Conservation (phyloP, 1,140 invertebrate genomes). For the Bombus picipes region DNA sequence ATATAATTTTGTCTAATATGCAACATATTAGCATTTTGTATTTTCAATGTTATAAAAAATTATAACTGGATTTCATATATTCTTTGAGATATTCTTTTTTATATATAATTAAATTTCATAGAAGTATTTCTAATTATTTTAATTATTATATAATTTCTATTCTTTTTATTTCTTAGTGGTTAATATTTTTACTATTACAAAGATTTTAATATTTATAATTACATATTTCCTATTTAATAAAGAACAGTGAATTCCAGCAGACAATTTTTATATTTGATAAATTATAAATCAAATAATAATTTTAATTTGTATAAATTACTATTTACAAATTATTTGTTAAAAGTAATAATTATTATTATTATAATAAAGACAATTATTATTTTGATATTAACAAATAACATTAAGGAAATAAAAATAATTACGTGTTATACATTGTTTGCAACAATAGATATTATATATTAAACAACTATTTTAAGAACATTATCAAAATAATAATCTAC, state of each 20-base stretch:
- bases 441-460: not conserved
- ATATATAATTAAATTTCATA: not conserved
- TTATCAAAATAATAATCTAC: not conserved
- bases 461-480: not conserved
- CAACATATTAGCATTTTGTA: not conserved
- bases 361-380: not conserved
- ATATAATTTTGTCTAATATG: not conserved
- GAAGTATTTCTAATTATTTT: not conserved
- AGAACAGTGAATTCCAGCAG: not conserved
- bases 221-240: not conserved
- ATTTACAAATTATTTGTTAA: not conserved
- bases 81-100: not conserved
- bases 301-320: not conserved
- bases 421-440: not conserved
- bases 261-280: not conserved
- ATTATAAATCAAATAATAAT: not conserved
- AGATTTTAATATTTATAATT: not conserved
- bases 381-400: not conserved
- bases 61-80: not conserved
- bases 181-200: too few relatives aligned
- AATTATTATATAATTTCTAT: too few relatives aligned
- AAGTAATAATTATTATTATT: not conserved
- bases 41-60: not conserved
- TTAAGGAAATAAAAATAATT: not conserved
- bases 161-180: too few relatives aligned